Evolutionary conservation across 1,140 invertebrate species (phyloP).

Genomic region (Aphis gossypii): DNA sequence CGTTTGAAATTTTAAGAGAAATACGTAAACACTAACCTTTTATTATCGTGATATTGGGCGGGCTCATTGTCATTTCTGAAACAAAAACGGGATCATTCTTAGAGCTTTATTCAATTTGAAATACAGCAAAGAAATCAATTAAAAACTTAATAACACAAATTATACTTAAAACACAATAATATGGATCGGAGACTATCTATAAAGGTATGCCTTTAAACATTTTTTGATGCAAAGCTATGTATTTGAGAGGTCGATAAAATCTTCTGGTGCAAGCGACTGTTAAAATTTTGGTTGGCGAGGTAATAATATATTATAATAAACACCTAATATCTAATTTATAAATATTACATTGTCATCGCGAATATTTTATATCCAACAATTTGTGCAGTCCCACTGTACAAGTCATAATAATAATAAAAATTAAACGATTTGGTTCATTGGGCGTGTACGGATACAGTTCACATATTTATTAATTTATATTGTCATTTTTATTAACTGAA

Average conservation of each 20-base stretch:
- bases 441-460: not conserved
- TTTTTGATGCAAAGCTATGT: not conserved
- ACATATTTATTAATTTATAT: not conserved
- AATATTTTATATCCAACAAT: not conserved
- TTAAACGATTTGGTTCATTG: not conserved
- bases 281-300: not conserved
- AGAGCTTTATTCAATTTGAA: constrained; percentile 50
- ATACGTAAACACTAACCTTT: constrained; percentile 55
- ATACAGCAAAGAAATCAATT: constrained; percentile 55
- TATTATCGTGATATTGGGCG: constrained; percentile 58
- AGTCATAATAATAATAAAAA: not conserved
- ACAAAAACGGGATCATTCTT: constrained; percentile 58
- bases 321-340: not conserved
- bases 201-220: not conserved
- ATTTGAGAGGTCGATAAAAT: not conserved
- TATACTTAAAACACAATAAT: constrained; percentile 4
- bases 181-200: not conserved
- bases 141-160: constrained; percentile 32
- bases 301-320: not conserved
- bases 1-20: constrained; percentile 57
- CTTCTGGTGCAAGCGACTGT: too few relatives aligned
- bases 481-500: not conserved
- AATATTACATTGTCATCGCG: not conserved
- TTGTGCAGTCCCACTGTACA: not conserved
- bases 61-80: constrained; percentile 58